These are phyloP conservation scores for Heliconius nattereri DNA, from an alignment of 1,140 invertebrate genomes.

Conservation along the genomic window DNA sequence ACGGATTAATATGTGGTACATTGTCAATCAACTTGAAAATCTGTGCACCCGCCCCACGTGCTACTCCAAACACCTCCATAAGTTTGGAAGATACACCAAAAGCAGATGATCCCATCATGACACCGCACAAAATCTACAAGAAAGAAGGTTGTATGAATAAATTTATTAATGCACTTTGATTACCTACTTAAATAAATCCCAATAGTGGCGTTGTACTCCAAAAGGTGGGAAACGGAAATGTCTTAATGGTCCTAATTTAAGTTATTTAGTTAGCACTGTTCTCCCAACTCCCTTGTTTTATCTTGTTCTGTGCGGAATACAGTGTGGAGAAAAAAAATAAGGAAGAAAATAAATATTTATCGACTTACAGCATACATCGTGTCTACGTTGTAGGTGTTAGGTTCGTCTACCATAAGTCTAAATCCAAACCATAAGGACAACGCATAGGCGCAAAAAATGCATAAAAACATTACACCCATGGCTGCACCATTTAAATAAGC, in stretches of 20 bases:
- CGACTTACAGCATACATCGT: conserved; percentile 86
- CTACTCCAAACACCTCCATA: conserved; percentile 88
- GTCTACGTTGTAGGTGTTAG: conserved; percentile 82
- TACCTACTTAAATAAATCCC: too few relatives aligned
- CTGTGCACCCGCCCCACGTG: conserved; percentile 90
- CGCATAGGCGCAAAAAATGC: conserved; percentile 89
- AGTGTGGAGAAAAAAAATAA: too few relatives aligned
- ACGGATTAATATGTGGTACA: conserved; percentile 89
- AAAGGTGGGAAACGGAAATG: too few relatives aligned
- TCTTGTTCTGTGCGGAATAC: too few relatives aligned
- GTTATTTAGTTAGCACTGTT: too few relatives aligned
- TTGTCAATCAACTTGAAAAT: conserved; percentile 93
- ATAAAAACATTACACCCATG: conserved; percentile 87
- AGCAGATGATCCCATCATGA: conserved; percentile 90
- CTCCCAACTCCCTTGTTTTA: too few relatives aligned
- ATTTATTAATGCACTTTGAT: too few relatives aligned
- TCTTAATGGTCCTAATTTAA: too few relatives aligned
- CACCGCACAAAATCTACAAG: conserved; percentile 69
- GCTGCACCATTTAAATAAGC: conserved; percentile 86
- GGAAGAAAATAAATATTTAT: too few relatives aligned
- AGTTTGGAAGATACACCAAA: conserved; percentile 93
- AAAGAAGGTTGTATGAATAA: too few relatives aligned
- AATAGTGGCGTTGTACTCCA: too few relatives aligned
- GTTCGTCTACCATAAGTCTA: conserved; percentile 83
- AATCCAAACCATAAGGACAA: conserved; percentile 93